Evolutionary conservation across 2,888 invertebrate species (phyloP).

Genomic region (Heteropelma amictum): DNA sequence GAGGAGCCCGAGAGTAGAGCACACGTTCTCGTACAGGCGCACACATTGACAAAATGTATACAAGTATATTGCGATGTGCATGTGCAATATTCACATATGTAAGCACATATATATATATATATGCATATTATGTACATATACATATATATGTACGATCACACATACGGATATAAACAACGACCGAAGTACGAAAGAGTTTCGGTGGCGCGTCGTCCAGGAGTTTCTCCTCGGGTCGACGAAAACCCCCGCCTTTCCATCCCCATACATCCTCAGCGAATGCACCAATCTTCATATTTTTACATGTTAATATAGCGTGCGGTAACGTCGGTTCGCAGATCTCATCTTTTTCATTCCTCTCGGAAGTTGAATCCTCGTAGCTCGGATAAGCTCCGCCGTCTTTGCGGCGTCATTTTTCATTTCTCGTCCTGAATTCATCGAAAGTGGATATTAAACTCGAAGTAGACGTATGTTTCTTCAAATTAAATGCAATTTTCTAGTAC

Average conservation of each 20-base stretch:
- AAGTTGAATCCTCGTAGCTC: slow-evolving; percentile 26
- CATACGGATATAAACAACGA: neutral
- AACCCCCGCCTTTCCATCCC: neutral
- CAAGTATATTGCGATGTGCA: too few relatives aligned
- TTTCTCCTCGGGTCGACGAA: slow-evolving; percentile 27
- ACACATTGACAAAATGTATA: too few relatives aligned
- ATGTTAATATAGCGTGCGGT: slow-evolving; percentile 49
- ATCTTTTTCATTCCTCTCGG: neutral
- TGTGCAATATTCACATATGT: too few relatives aligned
- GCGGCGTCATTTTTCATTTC: slow-evolving; percentile 15
- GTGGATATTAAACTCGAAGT: slow-evolving; percentile 1
- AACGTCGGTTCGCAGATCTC: slow-evolving; percentile 9
- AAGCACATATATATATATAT: neutral
- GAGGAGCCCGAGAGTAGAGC: slow-evolving; percentile 48
- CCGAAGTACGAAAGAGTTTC: slow-evolving; percentile 20
- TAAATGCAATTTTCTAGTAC: slow-evolving; percentile 21
- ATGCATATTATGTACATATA: neutral
- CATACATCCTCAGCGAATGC: slow-evolving; percentile 43
- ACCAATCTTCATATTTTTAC: slow-evolving; percentile 62
- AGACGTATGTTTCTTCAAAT: slow-evolving; percentile 18
- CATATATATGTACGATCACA: neutral
- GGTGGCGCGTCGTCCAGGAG: slow-evolving; percentile 28
- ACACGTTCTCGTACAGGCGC: slow-evolving; percentile 7
- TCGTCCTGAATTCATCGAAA: slow-evolving; percentile 29
- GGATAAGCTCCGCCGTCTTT: neutral